Evolutionary conservation across 1,140 invertebrate species (phyloP).

Genomic region (Trypoxylus dichotomus): DNA sequence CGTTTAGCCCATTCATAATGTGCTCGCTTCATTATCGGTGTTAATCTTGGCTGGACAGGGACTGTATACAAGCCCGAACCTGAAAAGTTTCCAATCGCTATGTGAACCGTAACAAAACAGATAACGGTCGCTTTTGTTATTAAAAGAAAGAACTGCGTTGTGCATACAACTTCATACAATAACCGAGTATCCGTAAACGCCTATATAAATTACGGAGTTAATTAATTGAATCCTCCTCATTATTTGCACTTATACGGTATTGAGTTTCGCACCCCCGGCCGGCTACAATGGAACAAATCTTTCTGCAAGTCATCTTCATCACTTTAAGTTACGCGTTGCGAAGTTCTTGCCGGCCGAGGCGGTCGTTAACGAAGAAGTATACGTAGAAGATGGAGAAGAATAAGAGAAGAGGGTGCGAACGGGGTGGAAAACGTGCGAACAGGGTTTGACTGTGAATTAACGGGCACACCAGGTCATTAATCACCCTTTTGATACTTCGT

Average conservation of each 20-base stretch:
- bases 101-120: no score
- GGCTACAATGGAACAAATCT: neutral
- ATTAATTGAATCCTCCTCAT: neutral
- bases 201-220: neutral
- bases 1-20: no score
- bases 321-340: slow-evolving; percentile 28
- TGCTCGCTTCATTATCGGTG: no score
- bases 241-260: neutral
- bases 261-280: neutral
- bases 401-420: neutral
- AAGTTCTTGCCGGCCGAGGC: neutral
- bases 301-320: slow-evolving; percentile 35
- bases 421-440: slow-evolving; percentile 26
- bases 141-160: no score
- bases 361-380: neutral
- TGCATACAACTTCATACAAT: no score
- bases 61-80: no score
- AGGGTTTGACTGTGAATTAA: slow-evolving; percentile 33
- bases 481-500: slow-evolving; percentile 19
- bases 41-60: no score
- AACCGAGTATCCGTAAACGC: no score
- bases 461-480: slow-evolving; percentile 26
- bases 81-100: no score
- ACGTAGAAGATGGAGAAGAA: neutral
- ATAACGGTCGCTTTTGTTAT: no score